Conservation (phyloP, 2,797 vertebrate genomes). For the Centroberyx gerrardi region DNA sequence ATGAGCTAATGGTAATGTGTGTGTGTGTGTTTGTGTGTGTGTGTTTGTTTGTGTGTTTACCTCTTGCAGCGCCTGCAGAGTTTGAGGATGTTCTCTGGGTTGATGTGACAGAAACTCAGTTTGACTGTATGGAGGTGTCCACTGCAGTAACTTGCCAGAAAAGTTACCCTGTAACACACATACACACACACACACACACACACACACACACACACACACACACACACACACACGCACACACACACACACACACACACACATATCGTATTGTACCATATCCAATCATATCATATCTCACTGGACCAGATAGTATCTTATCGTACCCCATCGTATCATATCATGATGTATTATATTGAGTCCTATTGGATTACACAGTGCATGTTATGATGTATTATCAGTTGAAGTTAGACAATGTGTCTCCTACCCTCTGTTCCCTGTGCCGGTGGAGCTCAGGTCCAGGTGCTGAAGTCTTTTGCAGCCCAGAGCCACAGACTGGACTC, state of each 20-base stretch:
- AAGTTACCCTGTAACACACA: constrained; percentile 56
- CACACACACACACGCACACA: constrained; percentile 2
- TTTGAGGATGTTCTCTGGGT: constrained; percentile 67
- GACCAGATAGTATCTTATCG: too few species aligned
- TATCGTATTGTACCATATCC: not conserved
- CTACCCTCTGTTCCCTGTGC: constrained; percentile 75
- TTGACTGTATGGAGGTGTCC: constrained; percentile 74
- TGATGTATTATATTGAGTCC: too few species aligned
- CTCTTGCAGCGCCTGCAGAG: constrained; percentile 67
- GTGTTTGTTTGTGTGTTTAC: constrained; percentile 41
- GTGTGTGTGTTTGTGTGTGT: constrained; percentile 4
- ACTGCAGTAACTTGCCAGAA: constrained; percentile 77
- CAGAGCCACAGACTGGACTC: constrained; percentile 74
- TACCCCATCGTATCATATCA: too few species aligned
- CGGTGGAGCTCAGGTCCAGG: constrained; percentile 80
- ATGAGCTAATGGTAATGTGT: not conserved
- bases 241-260: not conserved
- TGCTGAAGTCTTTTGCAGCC: constrained; percentile 73
- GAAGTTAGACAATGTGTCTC: not conserved
- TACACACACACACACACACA: constrained; percentile 2
- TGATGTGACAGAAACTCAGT: constrained; percentile 80
- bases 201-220: constrained; percentile 1
- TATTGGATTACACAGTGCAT: too few species aligned
- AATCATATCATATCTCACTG: not conserved
- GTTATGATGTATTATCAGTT: too few species aligned